Evolutionary conservation across 2,888 invertebrate genomes (phyloP).

Genomic region (Hyalella azteca): DNA sequence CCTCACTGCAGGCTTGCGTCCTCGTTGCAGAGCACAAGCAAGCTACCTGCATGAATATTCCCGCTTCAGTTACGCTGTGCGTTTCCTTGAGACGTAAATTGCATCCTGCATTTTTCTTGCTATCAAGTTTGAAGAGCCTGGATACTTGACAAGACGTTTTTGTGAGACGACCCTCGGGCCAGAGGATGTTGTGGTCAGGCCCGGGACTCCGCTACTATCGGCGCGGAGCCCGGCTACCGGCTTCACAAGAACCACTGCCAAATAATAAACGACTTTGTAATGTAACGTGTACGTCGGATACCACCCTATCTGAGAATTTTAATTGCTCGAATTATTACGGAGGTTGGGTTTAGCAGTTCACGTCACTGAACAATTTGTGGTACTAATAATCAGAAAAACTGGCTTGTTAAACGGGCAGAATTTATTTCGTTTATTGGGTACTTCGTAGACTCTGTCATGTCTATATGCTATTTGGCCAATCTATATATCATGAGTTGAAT

Average conservation of each 20-base stretch:
- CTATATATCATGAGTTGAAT: too few species aligned
- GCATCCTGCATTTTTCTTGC: constrained; percentile 7
- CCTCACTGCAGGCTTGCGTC: background rate
- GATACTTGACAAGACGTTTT: background rate
- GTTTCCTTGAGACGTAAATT: background rate
- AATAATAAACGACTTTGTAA: background rate
- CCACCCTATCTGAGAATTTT: background rate
- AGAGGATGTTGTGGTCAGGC: constrained; percentile 6
- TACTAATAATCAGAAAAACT: too few species aligned
- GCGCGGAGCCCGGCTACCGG: background rate
- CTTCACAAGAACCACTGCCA: background rate
- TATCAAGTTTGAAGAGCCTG: constrained; percentile 2
- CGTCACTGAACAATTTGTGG: too few species aligned
- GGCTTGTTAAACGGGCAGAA: too few species aligned
- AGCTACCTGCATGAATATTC: background rate
- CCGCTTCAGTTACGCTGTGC: background rate
- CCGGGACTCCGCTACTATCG: background rate
- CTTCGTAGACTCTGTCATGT: too few species aligned
- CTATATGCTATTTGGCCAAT: too few species aligned
- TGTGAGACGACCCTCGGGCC: background rate
- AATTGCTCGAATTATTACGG: too few species aligned
- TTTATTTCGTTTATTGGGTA: too few species aligned
- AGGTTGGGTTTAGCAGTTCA: too few species aligned
- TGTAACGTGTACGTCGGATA: background rate
- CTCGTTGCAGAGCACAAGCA: background rate